Percentiles rank a stretch among this genome's conserved stretches.
Conservation (phyloP, 2,888 invertebrate genomes). For the Belgica antarctica region DNA sequence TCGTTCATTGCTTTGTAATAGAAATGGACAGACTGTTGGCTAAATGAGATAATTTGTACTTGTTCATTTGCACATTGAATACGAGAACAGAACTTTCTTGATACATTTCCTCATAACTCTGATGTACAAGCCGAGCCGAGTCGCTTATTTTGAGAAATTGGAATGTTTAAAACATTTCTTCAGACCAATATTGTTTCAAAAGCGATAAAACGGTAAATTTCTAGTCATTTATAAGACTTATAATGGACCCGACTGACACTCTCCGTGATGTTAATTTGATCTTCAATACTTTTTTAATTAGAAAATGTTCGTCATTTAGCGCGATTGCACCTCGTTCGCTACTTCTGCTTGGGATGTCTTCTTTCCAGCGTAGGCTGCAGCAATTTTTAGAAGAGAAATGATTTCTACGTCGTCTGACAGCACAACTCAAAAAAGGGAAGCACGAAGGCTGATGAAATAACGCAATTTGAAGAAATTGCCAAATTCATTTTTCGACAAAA, state of each 20-base stretch:
- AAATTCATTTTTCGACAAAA: neutral
- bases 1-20: neutral
- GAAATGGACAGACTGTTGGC: constrained; percentile 13
- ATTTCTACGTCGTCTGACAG: no score
- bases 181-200: constrained; percentile 6
- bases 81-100: neutral
- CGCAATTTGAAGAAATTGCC: neutral
- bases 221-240: neutral
- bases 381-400: no score
- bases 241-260: neutral
- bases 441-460: neutral
- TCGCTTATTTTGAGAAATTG: neutral
- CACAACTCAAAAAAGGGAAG: neutral
- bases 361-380: neutral
- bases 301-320: constrained; percentile 9
- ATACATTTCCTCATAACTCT: constrained; percentile 1
- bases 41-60: constrained; percentile 28
- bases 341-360: constrained; percentile 3
- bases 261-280: constrained; percentile 12
- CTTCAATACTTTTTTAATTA: constrained; percentile 11
- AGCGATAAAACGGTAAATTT: constrained; percentile 21
- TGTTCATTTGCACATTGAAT: constrained; percentile 21
- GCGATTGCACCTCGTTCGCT: constrained; percentile 16
- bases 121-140: constrained; percentile 5
- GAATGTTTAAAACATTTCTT: constrained; percentile 1